Evolutionary conservation across 2,888 invertebrate species (phyloP), one percentile per base, ranked within the genome.

Genomic region (Hydroisotoma schaefferi): DNA sequence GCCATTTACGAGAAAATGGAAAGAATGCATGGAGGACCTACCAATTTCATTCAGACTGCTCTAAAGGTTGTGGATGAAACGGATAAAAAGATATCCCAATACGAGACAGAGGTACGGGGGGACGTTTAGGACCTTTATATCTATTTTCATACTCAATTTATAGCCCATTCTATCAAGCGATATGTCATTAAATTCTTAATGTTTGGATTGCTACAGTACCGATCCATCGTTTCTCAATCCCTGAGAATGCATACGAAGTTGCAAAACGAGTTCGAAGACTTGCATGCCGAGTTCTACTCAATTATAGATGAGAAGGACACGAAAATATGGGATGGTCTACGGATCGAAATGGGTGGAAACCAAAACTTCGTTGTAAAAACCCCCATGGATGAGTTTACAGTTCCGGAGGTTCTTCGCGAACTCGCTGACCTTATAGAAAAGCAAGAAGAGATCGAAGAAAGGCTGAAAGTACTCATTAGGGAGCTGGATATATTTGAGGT

Each of bases 1-100:
- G 63, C 46, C 54, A 69, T 69, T 38, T 69, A 69, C 46, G 69
- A 69, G 48, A 65, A 64, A 15, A 69, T 69, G 68, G 61, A 68
- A 20, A 61, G 68, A 25, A 68, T 68, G n/a, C 66, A 65, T 1
- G 68, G 68, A 4, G 66, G 66, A 33, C 66, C 66, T 3, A 56
- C 56, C 44, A 69, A 67, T 48, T 69, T 66, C 44, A 69, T 66
- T 62, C 59, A 64, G 26, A 69, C 68, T 37, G 66, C 68, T n/a
- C 47, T 68, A 37, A 65, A 68, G 48, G 61, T 59, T 47, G 59
- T 68, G 46, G 68, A 68, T 46, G 60, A 60, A 23, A 60, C 60
- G 20, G 51, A 57, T 29, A 64, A 49, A 44, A 64, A 54, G 52
- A 57, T 64, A 18, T 51, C 57, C 22, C 55, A 57, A 28, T 60